Evolutionary conservation across 2,113 vertebrate species (phyloP), one percentile per base, ranked within the genome.

Genomic region (Pithys albifrons): DNA sequence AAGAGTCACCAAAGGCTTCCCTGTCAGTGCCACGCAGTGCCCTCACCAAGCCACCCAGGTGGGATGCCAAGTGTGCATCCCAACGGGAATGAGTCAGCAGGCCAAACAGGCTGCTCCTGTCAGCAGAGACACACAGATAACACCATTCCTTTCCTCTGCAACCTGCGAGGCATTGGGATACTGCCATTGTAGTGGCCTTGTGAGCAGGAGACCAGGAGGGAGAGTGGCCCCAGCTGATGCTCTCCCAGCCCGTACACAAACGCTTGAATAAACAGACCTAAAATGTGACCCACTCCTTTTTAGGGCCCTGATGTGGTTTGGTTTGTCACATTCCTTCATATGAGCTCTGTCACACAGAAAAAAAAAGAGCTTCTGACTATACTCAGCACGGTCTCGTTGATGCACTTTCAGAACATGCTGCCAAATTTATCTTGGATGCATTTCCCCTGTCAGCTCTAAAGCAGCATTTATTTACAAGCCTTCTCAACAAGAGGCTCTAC

Each of bases 361-460:
- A 48, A 48, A 59, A 69, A 85, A 2, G 35, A 71, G 48, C 69
- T 59, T 19, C 91, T 89, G 59, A 58, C 79, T 74, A 10, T 10
- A 12, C 43, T 92, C 64, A 43, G 86, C 76, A 39, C 1, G 1
- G 43, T 17, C 88, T 67, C 33, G 11, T 62, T 86, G 94, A 91
- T 93, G 91, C 79, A 59, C 61, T 95, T 80, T 59, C 4, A 35
- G 70, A 77, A 81, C 23, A 17, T 2, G 3, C 6, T 81, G 93
- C 91, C 84, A 89, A 76, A 88, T 88, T 85, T 70, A 72, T 91
- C 92, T 93, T 80, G 83, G 91, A 95, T 55, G 79, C 57, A 6
- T 67, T 84, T 76, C 76, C 58, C 64, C 59, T 20, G 41, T 80
- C 89, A 84, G 86, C 71, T 89, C 65, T 74, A 64, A 81, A 89